These are phyloP conservation scores for Gallinago undulata DNA, from an alignment of 2,113 vertebrate species.

Conservation along the genomic window DNA sequence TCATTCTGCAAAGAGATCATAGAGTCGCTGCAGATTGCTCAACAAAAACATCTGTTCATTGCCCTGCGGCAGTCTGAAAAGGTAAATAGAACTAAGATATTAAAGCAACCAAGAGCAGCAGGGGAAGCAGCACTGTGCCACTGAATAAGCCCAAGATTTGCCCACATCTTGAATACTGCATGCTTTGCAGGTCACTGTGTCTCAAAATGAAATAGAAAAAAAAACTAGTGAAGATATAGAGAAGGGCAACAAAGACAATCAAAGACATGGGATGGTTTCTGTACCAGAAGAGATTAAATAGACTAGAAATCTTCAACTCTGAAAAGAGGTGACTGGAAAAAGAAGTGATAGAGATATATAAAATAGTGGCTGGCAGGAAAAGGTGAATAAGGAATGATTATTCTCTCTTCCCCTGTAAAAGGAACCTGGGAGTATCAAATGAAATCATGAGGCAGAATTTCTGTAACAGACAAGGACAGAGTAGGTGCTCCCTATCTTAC, in stretches of 20 bases:
- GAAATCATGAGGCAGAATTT: neutral
- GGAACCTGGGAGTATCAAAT: neutral
- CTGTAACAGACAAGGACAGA: neutral
- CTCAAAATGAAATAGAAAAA: neutral
- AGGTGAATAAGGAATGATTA: neutral
- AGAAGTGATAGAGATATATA: neutral
- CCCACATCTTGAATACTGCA: neutral
- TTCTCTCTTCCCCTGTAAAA: neutral
- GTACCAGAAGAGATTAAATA: neutral
- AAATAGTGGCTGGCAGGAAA: neutral
- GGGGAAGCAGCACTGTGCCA: neutral
- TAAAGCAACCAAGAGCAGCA: neutral
- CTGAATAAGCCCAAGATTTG: neutral
- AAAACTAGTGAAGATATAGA: neutral
- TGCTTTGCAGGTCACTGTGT: neutral
- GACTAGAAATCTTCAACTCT: neutral
- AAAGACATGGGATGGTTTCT: neutral
- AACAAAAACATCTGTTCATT: constrained; percentile 51
- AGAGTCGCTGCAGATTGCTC: constrained; percentile 36
- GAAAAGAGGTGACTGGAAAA: neutral
- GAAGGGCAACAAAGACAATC: neutral
- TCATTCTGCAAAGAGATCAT: constrained; percentile 57
- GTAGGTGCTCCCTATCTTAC: neutral
- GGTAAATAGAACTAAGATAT: constrained; percentile 40
- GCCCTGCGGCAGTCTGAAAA: constrained; percentile 27